phyloP scores from a whole-genome alignment of 2,888 invertebrate genomes.

The Mimachlamys varia region DNA sequence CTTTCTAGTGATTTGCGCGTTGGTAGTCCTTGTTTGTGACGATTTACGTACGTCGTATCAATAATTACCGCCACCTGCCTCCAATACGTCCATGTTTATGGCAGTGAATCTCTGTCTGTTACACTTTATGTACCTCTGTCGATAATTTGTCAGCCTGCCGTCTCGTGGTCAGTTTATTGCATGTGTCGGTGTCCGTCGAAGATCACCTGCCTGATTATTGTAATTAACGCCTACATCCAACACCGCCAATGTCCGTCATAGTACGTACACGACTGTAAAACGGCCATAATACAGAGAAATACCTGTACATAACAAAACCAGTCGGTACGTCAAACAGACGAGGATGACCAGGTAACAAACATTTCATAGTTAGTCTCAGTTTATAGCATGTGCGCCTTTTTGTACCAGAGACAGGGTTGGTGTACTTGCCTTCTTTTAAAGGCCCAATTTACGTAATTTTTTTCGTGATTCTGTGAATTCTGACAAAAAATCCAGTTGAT shows the following conservation, averaged over 20 bases:
- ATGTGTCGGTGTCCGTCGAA: background rate
- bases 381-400: too few species aligned
- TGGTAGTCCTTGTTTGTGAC: background rate
- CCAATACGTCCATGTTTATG: slow-evolving; percentile 2
- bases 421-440: too few species aligned
- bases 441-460: too few species aligned
- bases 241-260: background rate
- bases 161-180: slow-evolving; percentile 15
- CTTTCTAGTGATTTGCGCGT: background rate
- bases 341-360: too few species aligned
- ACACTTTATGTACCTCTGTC: background rate
- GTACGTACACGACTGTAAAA: background rate
- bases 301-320: too few species aligned
- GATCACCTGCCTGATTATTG: background rate
- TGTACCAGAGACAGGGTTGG: too few species aligned
- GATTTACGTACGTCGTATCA: background rate
- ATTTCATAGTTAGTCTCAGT: too few species aligned
- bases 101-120: background rate
- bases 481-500: too few species aligned
- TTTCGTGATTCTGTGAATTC: too few species aligned
- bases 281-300: background rate
- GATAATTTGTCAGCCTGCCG: background rate
- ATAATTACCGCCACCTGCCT: background rate
- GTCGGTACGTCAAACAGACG: too few species aligned
- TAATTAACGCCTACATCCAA: background rate